These are phyloP conservation scores for Botia almorhae DNA, from an alignment of 2,797 vertebrate genomes.

Conservation along the genomic window DNA sequence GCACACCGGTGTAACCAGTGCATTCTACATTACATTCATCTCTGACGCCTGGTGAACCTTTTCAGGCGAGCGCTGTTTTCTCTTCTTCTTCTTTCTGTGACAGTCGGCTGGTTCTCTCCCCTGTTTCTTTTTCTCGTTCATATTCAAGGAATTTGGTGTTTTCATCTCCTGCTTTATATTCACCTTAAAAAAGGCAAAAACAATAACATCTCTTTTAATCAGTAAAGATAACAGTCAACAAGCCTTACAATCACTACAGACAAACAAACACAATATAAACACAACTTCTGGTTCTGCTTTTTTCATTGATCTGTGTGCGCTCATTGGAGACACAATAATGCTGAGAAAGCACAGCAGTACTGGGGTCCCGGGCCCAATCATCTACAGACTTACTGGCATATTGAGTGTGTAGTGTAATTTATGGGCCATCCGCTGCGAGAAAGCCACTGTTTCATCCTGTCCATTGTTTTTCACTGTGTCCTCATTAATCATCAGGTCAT, in stretches of 20 bases:
- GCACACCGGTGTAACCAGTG: neutral
- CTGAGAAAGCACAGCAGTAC: too few relatives aligned
- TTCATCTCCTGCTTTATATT: conserved; percentile 98
- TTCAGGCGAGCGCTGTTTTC: conserved; percentile 97
- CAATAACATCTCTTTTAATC: conserved; percentile 4
- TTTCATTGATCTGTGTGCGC: too few relatives aligned
- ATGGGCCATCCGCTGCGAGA: conserved; percentile 89
- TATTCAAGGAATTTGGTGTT: conserved; percentile 86
- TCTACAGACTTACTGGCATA: conserved; percentile 84
- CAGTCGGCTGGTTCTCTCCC: conserved; percentile 88
- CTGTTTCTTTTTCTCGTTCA: conserved; percentile 90
- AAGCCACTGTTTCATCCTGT: conserved; percentile 83
- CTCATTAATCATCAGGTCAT: conserved; percentile 98
- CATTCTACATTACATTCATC: neutral
- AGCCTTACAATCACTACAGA: too few relatives aligned
- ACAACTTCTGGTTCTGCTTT: too few relatives aligned
- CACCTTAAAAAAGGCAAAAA: conserved; percentile 76
- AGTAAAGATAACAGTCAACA: too few relatives aligned
- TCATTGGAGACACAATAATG: too few relatives aligned
- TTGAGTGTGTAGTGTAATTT: conserved; percentile 92
- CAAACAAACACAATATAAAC: too few relatives aligned
- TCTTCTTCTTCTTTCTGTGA: conserved; percentile 98
- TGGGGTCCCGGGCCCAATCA: conserved; percentile 32
- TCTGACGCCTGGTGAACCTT: conserved; percentile 79
- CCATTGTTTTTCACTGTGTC: conserved; percentile 89